Conservation (phyloP, 2,113 vertebrate species). For the Channa argus region DNA sequence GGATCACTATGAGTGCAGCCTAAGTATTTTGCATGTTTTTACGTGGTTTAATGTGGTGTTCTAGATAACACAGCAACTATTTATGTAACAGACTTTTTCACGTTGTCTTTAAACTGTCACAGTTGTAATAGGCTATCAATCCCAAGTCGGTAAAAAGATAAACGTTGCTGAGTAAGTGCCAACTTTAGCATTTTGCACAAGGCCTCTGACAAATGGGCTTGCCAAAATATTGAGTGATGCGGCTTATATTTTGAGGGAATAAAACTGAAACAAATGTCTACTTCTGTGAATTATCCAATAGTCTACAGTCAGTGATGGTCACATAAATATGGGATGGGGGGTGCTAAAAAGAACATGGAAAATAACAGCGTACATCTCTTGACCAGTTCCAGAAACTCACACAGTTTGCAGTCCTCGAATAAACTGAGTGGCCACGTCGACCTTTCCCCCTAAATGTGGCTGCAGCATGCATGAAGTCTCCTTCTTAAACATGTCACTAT, state of each 20-base stretch:
- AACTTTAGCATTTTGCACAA: not conserved
- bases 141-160: not conserved
- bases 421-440: conserved; percentile 16
- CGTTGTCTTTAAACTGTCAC: not conserved
- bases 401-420: conserved; percentile 39
- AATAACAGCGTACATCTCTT: too few relatives aligned
- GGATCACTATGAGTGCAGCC: too few relatives aligned
- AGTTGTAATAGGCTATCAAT: not conserved
- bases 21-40: not conserved
- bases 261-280: conserved; percentile 12
- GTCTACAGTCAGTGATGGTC: not conserved
- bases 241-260: conserved; percentile 11
- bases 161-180: not conserved
- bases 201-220: not conserved
- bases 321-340: not conserved
- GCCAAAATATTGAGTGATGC: conserved; percentile 20
- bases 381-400: not conserved
- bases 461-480: conserved; percentile 43
- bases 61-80: not conserved
- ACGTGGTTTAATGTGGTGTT: not conserved
- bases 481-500: conserved; percentile 73
- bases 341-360: too few relatives aligned
- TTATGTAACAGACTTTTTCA: not conserved
- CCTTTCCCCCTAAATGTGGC: conserved; percentile 39
- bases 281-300: not conserved